Conservation (phyloP, 1,140 invertebrate species). For the Ceratina calcarata region DNA sequence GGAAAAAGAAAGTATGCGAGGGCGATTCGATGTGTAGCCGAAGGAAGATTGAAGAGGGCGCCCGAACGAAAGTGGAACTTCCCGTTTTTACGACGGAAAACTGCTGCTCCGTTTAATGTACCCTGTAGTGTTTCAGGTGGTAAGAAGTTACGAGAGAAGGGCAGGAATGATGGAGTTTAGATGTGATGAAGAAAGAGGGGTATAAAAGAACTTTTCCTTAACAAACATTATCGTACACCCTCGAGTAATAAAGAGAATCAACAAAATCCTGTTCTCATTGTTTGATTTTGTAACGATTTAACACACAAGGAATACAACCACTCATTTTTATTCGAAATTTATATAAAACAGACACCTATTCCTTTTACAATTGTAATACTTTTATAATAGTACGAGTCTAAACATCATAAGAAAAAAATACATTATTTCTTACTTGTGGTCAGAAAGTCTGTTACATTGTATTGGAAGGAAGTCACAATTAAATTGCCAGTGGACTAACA, state of each 20-base stretch:
- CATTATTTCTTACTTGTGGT: neutral
- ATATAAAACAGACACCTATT: too few species aligned
- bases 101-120: conserved; percentile 1
- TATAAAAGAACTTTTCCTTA: neutral
- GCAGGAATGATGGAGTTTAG: neutral
- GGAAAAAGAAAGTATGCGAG: neutral
- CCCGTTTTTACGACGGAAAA: conserved; percentile 24
- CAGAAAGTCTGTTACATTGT: neutral
- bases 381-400: too few species aligned
- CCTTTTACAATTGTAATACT: too few species aligned
- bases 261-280: too few species aligned
- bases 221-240: too few species aligned
- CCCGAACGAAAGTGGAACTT: neutral
- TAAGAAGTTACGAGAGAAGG: neutral
- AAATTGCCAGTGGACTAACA: conserved; percentile 23
- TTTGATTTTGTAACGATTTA: too few species aligned
- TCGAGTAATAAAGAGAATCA: too few species aligned
- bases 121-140: neutral
- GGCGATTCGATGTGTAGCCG: neutral
- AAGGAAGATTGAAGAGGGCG: neutral
- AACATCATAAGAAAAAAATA: neutral
- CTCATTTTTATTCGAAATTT: too few species aligned
- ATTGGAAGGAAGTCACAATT: conserved; percentile 23
- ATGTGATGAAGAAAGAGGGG: neutral
- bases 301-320: too few species aligned